Evolutionary conservation across 2,888 invertebrate genomes (phyloP), one percentile per base, ranked within the genome.

Genomic region (Marasmarcha lunaedactyla): DNA sequence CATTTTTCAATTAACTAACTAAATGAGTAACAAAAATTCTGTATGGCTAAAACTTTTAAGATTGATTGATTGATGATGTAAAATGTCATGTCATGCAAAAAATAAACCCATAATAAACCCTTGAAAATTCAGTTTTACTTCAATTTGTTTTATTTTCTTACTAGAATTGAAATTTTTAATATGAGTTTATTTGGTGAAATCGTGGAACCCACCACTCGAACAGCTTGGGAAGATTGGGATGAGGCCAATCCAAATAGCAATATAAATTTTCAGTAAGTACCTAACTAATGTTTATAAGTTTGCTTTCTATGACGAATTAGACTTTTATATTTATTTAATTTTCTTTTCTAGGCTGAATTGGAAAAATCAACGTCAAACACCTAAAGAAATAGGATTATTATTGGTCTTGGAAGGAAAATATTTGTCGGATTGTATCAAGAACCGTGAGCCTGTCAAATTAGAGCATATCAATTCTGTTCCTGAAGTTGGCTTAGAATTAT

Each of bases 161-260:
- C n/a, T n/a, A n/a, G n/a, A n/a, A n/a, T n/a, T n/a, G n/a, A n/a
- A n/a, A n/a, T n/a, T n/a, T n/a, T n/a, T n/a, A 34, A 13, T 6
- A 79, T 79, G 78, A 52, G 51, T 48, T 49, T 54, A 9, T 83
- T 76, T 54, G 83, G 83, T 38, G 81, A 79, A 65, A 79, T 83
- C 42, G 58, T 55, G 33, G 81, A 79, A 55, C 83, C 81, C 14
- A 55, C 55, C 25, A 72, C 68, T 42, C 59, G 83, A 39, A 61
- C 67, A 43, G 61, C 66, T 15, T 81, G 76, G 71, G 83, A 81
- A 63, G 83, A 83, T 46, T 81, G 83, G 83, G 81, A 81, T 53
- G 79, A 76, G 41, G 47, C 47, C 40, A 43, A 47, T 35, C 43
- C 42, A 12, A 55, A 55, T 35, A 49, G 47, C 11, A 46, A 50